A percentile compares a stretch with the other conserved stretches of the same genome.
Conservation (phyloP, 2,888 invertebrate species). For the Galerucella nymphaeae region DNA sequence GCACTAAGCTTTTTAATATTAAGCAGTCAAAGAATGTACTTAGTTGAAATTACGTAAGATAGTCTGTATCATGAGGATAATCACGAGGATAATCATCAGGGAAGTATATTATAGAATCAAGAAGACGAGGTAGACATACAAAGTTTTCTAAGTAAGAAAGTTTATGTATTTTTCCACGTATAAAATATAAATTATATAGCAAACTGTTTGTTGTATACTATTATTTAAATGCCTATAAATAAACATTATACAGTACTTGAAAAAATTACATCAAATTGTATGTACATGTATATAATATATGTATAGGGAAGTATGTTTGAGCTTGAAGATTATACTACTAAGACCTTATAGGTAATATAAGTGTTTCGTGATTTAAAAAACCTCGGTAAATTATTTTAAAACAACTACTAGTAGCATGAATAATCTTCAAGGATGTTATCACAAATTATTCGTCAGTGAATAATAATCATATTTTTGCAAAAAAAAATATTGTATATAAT, state of each 20-base stretch:
- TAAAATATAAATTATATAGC: not conserved
- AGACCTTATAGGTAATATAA: not conserved
- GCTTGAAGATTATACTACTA: no score
- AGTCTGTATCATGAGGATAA: not conserved
- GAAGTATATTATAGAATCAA: not conserved
- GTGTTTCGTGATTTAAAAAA: not conserved
- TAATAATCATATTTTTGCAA: not conserved
- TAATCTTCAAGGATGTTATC: not conserved
- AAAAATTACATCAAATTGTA: no score
- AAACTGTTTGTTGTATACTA: not conserved
- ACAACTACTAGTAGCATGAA: slow-evolving; percentile 1
- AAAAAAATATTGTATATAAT: no score
- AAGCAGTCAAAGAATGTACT: no score
- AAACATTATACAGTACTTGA: no score
- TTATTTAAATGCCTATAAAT: no score
- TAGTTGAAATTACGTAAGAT: not conserved
- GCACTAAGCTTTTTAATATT: no score
- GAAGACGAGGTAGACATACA: not conserved
- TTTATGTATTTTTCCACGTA: not conserved
- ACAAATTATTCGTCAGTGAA: not conserved
- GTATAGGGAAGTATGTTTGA: no score
- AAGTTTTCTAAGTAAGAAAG: not conserved
- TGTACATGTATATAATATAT: no score
- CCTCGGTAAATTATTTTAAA: slow-evolving; percentile 5
- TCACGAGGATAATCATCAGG: not conserved